A percentile compares a stretch with the other conserved stretches of the same genome.
Evolutionary conservation across 2,113 vertebrate genomes (phyloP).

Genomic region (Callipepla californica): DNA sequence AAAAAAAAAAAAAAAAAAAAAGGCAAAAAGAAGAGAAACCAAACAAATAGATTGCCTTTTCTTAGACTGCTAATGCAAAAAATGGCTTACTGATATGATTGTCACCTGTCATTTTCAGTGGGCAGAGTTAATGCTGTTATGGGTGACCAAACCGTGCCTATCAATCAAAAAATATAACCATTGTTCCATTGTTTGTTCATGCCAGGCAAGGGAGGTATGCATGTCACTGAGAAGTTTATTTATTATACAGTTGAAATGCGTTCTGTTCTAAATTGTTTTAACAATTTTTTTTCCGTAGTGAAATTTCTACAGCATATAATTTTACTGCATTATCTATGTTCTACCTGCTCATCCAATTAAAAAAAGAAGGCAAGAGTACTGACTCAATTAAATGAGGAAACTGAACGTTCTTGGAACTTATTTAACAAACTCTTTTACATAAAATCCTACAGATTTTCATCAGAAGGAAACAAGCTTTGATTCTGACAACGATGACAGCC

Average conservation of each 20-base stretch:
- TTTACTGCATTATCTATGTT: constrained; percentile 23
- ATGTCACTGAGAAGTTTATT: neutral
- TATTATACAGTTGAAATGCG: neutral
- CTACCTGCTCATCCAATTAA: constrained; percentile 3
- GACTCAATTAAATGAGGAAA: constrained; percentile 38
- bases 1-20: neutral
- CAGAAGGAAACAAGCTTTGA: neutral
- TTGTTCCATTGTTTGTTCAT: neutral
- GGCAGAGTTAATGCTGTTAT: neutral
- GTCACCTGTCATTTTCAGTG: neutral
- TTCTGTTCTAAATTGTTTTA: neutral
- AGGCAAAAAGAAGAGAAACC: neutral
- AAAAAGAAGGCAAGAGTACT: neutral
- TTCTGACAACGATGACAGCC: constrained; percentile 19
- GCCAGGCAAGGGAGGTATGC: neutral
- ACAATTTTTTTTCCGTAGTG: neutral
- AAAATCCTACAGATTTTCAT: constrained; percentile 3
- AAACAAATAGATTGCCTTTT: neutral
- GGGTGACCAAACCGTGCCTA: neutral
- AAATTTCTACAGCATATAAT: constrained; percentile 30
- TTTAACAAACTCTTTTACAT: constrained; percentile 20
- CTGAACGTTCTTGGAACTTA: neutral
- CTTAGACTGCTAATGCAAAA: neutral
- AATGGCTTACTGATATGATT: neutral
- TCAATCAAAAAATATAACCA: neutral